A percentile compares a stretch with the other conserved stretches of the same genome.
phyloP scores from a whole-genome alignment of 2,113 vertebrate species.

The Anthoscopus minutus region DNA sequence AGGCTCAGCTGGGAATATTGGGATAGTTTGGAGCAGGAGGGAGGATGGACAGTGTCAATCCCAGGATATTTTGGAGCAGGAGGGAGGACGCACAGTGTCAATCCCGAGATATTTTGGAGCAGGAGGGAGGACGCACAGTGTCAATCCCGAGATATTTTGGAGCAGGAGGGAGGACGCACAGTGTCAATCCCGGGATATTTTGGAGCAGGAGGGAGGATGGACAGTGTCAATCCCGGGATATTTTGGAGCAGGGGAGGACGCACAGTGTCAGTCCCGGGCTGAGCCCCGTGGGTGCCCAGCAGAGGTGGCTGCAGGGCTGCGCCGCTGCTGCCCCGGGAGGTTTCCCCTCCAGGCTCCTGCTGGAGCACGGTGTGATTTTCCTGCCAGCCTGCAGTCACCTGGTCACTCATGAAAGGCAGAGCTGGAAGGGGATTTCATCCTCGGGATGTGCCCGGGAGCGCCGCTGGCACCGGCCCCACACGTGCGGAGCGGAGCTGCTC shows the following conservation, averaged over 20 bases:
- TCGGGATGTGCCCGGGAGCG: neutral
- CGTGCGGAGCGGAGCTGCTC: neutral
- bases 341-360: neutral
- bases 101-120: neutral
- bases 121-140: fast-evolving
- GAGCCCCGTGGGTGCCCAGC: neutral
- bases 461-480: neutral
- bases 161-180: fast-evolving
- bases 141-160: neutral
- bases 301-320: neutral
- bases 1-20: neutral
- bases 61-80: neutral
- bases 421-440: neutral
- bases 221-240: fast-evolving
- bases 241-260: neutral
- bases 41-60: fast-evolving
- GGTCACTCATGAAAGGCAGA: neutral
- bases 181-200: too few relatives aligned
- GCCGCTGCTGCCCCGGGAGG: neutral
- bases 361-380: neutral
- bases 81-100: fast-evolving
- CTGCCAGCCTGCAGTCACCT: neutral
- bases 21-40: neutral
- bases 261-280: fast-evolving
- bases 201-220: neutral